phyloP scores from a whole-genome alignment of 2,888 invertebrate species.

The Neoascia interrupta region DNA sequence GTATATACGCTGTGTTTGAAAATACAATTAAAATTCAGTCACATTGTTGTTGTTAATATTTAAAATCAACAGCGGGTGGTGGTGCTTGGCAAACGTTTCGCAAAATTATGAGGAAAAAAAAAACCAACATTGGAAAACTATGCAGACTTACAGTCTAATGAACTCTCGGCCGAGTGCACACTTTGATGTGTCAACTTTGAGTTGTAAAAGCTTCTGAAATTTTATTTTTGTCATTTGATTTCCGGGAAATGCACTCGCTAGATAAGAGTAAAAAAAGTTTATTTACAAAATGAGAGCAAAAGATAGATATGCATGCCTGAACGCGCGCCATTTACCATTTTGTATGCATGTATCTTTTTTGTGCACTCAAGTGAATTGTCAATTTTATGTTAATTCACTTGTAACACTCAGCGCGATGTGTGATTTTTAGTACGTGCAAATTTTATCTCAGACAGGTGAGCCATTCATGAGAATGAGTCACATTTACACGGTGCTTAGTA shows the following conservation, averaged over 20 bases:
- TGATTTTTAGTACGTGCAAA: too few relatives aligned
- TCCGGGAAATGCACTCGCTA: slow-evolving; percentile 37
- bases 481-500: too few relatives aligned
- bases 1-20: slow-evolving; percentile 1
- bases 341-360: slow-evolving; percentile 32
- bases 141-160: too few relatives aligned
- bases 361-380: neutral
- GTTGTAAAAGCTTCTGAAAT: slow-evolving; percentile 14
- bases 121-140: too few relatives aligned
- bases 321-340: slow-evolving; percentile 21
- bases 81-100: slow-evolving; percentile 3
- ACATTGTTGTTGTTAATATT: slow-evolving; percentile 37
- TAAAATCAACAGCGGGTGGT: neutral
- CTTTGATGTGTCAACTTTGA: too few relatives aligned
- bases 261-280: slow-evolving; percentile 29
- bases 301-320: slow-evolving; percentile 20
- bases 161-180: too few relatives aligned
- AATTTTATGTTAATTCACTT: too few relatives aligned
- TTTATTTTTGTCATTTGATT: slow-evolving; percentile 19
- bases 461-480: too few relatives aligned
- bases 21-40: slow-evolving; percentile 45
- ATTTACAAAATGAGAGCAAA: slow-evolving; percentile 25
- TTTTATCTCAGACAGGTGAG: too few relatives aligned
- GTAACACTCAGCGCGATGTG: too few relatives aligned
- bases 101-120: too few relatives aligned